These are phyloP conservation scores for Perca schrenkii DNA, from an alignment of 2,113 vertebrate species.

Conservation along the genomic window DNA sequence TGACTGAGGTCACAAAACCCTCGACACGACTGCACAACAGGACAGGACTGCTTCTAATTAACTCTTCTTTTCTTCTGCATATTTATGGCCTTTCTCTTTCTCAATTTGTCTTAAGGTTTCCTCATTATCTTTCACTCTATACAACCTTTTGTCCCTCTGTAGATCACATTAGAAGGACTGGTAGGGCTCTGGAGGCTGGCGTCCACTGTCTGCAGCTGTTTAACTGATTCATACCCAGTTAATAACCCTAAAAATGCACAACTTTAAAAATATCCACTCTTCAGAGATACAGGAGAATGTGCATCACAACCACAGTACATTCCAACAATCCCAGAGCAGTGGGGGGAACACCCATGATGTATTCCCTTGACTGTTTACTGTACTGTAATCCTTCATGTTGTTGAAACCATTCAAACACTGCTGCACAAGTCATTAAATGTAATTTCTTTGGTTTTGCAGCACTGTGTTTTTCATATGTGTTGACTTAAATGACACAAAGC, in stretches of 20 bases:
- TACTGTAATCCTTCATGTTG: constrained; percentile 40
- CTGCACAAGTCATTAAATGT: constrained; percentile 41
- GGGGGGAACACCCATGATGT: constrained; percentile 64
- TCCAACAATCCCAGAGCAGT: constrained; percentile 44
- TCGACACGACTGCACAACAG: constrained; percentile 22
- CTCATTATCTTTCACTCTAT: constrained; percentile 39
- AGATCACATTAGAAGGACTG: constrained; percentile 34
- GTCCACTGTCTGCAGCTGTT: constrained; percentile 47
- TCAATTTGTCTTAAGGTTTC: constrained; percentile 31
- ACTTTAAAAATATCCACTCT: constrained; percentile 63
- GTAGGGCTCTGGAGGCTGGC: constrained; percentile 31
- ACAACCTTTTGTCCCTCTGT: constrained; percentile 35
- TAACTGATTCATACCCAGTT: constrained; percentile 56
- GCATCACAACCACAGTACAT: constrained; percentile 42
- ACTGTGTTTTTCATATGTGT: constrained; percentile 12
- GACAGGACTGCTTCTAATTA: constrained; percentile 47
- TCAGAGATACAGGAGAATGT: constrained; percentile 59
- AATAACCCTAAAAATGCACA: constrained; percentile 50
- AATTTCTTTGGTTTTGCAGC: constrained; percentile 45
- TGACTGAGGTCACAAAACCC: constrained; percentile 73
- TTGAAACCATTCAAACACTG: constrained; percentile 53
- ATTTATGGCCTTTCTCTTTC: constrained; percentile 26
- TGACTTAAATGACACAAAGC: constrained; percentile 27
- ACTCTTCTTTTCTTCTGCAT: constrained; percentile 23
- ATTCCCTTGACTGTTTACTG: constrained; percentile 45